Evolutionary conservation across 2,888 invertebrate species (phyloP).

Genomic region (Uloborus plumipes): DNA sequence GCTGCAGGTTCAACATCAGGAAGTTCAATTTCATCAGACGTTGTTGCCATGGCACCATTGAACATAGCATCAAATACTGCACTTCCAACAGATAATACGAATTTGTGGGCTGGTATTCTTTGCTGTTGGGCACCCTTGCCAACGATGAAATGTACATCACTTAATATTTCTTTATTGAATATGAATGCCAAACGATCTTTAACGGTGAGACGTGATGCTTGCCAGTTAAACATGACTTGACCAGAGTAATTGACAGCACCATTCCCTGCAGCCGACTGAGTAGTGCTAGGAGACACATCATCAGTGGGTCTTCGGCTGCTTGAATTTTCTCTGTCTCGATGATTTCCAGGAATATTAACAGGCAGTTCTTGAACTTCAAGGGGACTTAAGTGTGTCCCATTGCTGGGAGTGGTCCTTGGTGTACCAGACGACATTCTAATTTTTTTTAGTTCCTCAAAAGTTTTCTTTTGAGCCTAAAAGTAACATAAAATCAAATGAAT

Average conservation of each 20-base stretch:
- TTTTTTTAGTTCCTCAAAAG: neutral
- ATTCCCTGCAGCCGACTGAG: neutral
- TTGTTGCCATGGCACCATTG: slow-evolving; percentile 81
- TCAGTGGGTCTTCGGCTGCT: slow-evolving; percentile 31
- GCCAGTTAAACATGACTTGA: slow-evolving; percentile 69
- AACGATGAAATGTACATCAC: slow-evolving; percentile 84
- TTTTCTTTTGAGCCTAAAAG: too few relatives aligned
- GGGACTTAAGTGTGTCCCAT: slow-evolving; percentile 45
- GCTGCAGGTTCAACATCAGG: slow-evolving; percentile 88
- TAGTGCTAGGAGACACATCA: slow-evolving; percentile 15
- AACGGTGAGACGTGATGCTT: slow-evolving; percentile 82
- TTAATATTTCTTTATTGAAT: slow-evolving; percentile 78
- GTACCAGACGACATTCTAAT: slow-evolving; percentile 55
- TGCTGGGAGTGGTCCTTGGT: slow-evolving; percentile 43
- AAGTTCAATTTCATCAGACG: slow-evolving; percentile 81
- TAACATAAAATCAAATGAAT: too few relatives aligned
- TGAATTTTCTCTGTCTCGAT: slow-evolving; percentile 54
- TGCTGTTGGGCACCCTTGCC: slow-evolving; percentile 80
- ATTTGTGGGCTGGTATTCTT: slow-evolving; percentile 83
- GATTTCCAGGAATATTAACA: slow-evolving; percentile 63
- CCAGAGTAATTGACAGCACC: slow-evolving; percentile 50
- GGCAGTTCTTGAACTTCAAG: slow-evolving; percentile 54
- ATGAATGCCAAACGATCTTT: slow-evolving; percentile 82
- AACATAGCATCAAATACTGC: slow-evolving; percentile 91
- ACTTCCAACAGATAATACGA: slow-evolving; percentile 85